phyloP scores from a whole-genome alignment of 2,113 vertebrate genomes.

The Hippocampus zosterae region DNA sequence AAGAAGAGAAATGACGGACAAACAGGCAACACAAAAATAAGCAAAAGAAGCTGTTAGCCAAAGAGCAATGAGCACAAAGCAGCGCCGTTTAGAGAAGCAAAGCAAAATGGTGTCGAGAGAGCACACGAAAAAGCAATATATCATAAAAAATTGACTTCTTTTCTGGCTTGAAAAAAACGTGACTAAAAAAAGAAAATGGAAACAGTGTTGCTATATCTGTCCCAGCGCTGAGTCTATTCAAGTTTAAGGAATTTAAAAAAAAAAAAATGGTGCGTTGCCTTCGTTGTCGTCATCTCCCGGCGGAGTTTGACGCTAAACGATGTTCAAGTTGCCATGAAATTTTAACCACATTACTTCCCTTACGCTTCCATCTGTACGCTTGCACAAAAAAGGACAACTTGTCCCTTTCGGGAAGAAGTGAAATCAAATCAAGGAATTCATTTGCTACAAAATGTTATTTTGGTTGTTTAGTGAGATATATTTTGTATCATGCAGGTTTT shows the following conservation, averaged over 20 bases:
- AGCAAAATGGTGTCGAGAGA: neutral
- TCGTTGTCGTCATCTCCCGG: conserved; percentile 11
- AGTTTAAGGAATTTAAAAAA: neutral
- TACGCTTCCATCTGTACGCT: conserved; percentile 9
- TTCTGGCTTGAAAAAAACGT: neutral
- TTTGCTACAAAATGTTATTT: neutral
- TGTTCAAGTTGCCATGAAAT: conserved; percentile 45
- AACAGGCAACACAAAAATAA: conserved; percentile 63
- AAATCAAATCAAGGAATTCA: neutral
- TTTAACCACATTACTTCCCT: conserved; percentile 49
- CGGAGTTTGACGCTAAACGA: conserved; percentile 34
- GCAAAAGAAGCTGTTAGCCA: conserved; percentile 72
- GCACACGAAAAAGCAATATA: neutral
- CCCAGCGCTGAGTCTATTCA: neutral
- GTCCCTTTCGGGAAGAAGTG: neutral
- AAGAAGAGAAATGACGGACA: conserved; percentile 58
- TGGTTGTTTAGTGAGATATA: neutral
- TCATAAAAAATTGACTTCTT: neutral
- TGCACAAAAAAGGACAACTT: neutral
- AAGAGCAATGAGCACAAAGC: conserved; percentile 38
- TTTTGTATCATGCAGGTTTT: neutral
- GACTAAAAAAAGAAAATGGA: conserved; percentile 24
- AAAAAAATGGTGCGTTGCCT: neutral
- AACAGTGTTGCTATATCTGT: conserved; percentile 41
- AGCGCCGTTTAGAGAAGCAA: conserved; percentile 27